phyloP scores from a whole-genome alignment of 1,140 invertebrate species.

The Fopius arisanus region DNA sequence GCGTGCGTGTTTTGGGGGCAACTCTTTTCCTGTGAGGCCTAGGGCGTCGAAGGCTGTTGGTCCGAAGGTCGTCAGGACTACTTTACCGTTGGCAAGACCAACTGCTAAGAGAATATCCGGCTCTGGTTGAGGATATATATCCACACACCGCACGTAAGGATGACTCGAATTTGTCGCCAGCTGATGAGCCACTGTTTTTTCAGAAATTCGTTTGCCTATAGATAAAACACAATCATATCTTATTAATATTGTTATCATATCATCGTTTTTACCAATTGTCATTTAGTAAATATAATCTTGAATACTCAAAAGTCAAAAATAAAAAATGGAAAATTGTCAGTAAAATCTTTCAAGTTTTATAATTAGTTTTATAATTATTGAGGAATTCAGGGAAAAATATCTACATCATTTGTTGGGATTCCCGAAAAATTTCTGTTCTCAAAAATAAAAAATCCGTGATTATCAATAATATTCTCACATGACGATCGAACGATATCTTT shows the following conservation, averaged over 20 bases:
- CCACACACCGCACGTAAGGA: slow-evolving; percentile 79
- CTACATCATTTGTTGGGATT: too few relatives aligned
- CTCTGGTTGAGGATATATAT: slow-evolving; percentile 77
- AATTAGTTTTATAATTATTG: too few relatives aligned
- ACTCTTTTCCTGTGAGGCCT: slow-evolving; percentile 77
- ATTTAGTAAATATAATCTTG: too few relatives aligned
- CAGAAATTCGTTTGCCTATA: slow-evolving; percentile 74
- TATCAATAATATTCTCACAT: slow-evolving; percentile 59
- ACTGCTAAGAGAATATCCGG: slow-evolving; percentile 83
- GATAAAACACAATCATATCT: too few relatives aligned
- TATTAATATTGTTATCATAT: too few relatives aligned
- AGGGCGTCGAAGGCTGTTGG: slow-evolving; percentile 73
- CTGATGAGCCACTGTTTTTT: slow-evolving; percentile 72
- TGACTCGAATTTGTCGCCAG: slow-evolving; percentile 73
- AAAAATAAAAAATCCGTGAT: not conserved
- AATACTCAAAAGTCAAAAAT: too few relatives aligned
- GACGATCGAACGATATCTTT: slow-evolving; percentile 68
- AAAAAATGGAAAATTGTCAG: too few relatives aligned
- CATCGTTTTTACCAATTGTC: too few relatives aligned
- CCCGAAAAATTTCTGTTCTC: too few relatives aligned
- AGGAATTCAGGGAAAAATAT: too few relatives aligned
- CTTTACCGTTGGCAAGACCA: slow-evolving; percentile 86
- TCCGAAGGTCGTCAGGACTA: slow-evolving; percentile 81
- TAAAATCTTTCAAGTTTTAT: too few relatives aligned
- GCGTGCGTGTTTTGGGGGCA: slow-evolving; percentile 83